Evolutionary conservation across 2,113 vertebrate species (phyloP), one percentile per base, ranked within the genome.

Genomic region (Regulus satrapa): DNA sequence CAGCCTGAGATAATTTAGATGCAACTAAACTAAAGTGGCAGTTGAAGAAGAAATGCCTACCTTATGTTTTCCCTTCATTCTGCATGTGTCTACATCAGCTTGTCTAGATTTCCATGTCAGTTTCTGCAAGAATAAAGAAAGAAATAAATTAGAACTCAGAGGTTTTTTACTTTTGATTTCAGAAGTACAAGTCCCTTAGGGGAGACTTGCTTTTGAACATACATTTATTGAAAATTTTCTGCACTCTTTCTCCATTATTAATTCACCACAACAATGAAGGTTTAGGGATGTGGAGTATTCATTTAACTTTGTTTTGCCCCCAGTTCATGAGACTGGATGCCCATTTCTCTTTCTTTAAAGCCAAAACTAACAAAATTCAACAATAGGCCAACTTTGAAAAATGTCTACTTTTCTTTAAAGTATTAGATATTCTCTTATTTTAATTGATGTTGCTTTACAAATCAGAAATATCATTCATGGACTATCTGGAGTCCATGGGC

Each of bases 1-100:
- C 9, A 63, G 93, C 54, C 59, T 28, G 59, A 93, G 90, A 95
- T 97, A 98, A 97, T 46, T 78, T 81, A 96, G 94, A 97, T 95
- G 89, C 92, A 95, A 75, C 80, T 98, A 97, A 97, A 96, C 93
- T 85, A 32, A 96, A 95, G 97, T 97, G 97, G 97, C 97, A 98
- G 97, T 78, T 94, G 81, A 73, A 73, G 66, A 90, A 98, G 91
- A 97, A 97, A 98, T 93, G 91, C 93, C 58, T 98, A 99, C 99
- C 99, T 99, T 99, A 97, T 99, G 99, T 96, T 99, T 99, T 58
- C 99, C 99, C 97, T 99, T 99, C 99, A 99, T 99, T 98, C 99
- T 99, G 98, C 99, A 99, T 34, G 99, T 99, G 97, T 99, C 99
- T 98, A 99, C 99, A 77, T 99, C 99, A 66, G 98, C 98, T 97